Evolutionary conservation across 2,888 invertebrate species (phyloP).

Genomic region (Dolichomitus sp.): DNA sequence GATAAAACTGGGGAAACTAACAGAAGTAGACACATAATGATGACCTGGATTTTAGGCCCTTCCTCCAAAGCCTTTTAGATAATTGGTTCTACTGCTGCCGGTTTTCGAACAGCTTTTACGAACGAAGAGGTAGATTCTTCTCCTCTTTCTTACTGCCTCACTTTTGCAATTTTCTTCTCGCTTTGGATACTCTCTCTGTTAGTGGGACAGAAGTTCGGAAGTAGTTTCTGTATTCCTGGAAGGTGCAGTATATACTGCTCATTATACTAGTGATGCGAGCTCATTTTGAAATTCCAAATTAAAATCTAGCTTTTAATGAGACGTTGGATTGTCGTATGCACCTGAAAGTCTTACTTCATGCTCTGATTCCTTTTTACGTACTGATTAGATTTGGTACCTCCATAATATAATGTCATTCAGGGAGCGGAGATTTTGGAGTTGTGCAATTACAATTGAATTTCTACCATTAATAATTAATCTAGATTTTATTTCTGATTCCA

Average conservation of each 20-base stretch:
- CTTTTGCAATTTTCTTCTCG: conserved; percentile 19
- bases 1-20: conserved; percentile 5
- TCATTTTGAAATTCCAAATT: conserved; percentile 24
- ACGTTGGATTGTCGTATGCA: not conserved
- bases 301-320: conserved; percentile 24
- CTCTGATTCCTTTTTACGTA: conserved; percentile 24
- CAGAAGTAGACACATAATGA: conserved; percentile 37
- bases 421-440: too few species aligned
- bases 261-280: not conserved
- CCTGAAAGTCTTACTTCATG: not conserved
- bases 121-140: conserved; percentile 27
- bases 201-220: conserved; percentile 7
- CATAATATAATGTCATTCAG: not conserved
- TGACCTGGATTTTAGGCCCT: conserved; percentile 61
- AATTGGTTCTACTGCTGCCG: conserved; percentile 57
- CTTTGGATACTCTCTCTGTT: not conserved
- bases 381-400: not conserved
- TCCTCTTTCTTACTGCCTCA: conserved; percentile 15
- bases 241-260: not conserved
- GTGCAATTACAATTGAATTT: too few species aligned
- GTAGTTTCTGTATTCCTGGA: conserved; percentile 17
- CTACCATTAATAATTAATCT: too few species aligned
- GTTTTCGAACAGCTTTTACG: conserved; percentile 41
- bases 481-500: too few species aligned
- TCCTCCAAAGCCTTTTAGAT: conserved; percentile 62